Conservation (phyloP, 2,113 vertebrate species). For the Heteronetta atricapilla region DNA sequence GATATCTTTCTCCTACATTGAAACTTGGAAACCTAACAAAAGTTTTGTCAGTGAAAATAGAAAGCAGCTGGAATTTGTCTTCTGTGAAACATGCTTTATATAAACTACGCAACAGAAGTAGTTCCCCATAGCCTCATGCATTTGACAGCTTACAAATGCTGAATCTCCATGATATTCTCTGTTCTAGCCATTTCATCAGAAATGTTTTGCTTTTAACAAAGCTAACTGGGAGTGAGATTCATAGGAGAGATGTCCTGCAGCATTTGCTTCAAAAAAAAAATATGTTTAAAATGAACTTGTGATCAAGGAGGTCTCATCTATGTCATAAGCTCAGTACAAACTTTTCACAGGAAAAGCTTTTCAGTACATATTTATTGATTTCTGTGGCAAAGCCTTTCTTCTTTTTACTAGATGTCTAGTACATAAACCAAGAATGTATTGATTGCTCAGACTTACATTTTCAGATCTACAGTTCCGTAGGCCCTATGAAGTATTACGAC, state of each 20-base stretch:
- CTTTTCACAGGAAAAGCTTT: slow-evolving; percentile 7
- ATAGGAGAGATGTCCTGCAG: not conserved
- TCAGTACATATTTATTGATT: slow-evolving; percentile 28
- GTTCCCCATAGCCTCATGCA: not conserved
- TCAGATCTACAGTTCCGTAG: not conserved
- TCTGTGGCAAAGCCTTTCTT: not conserved
- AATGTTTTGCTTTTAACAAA: not conserved
- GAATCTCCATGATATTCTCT: not conserved
- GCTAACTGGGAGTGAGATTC: rapidly evolving
- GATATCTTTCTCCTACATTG: not conserved
- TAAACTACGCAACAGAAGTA: not conserved
- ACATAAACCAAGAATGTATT: not conserved
- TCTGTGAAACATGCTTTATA: not conserved
- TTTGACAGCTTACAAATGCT: not conserved
- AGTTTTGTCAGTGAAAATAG: not conserved
- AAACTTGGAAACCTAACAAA: not conserved
- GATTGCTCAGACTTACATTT: not conserved
- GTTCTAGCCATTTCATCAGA: not conserved
- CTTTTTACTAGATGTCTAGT: slow-evolving; percentile 10
- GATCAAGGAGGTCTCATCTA: not conserved
- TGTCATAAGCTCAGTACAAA: not conserved
- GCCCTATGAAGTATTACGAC: not conserved
- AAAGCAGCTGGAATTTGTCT: not conserved
- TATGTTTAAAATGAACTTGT: not conserved
- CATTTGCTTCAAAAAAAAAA: not conserved